Percentiles rank a stretch among this genome's conserved stretches.
Conservation (phyloP, 2,797 vertebrate genomes). For the Enteromius fasciolatus region DNA sequence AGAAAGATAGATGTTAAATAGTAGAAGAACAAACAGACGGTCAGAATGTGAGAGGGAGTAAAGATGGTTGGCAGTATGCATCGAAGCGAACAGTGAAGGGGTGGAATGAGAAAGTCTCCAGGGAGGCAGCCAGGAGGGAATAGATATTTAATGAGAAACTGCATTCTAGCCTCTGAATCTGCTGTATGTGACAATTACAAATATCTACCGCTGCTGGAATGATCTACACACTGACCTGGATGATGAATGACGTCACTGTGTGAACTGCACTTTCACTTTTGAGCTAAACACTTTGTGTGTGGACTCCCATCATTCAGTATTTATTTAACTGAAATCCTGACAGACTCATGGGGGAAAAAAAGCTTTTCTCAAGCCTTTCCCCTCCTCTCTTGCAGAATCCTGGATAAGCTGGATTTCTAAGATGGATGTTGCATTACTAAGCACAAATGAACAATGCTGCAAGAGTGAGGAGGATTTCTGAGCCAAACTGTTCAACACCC, state of each 20-base stretch:
- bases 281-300: background rate
- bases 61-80: slow-evolving; percentile 28
- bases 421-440: background rate
- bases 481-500: background rate
- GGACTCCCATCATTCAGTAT: slow-evolving; percentile 14
- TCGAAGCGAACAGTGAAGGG: background rate
- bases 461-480: background rate
- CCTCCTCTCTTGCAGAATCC: background rate
- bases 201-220: background rate
- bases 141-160: slow-evolving; percentile 24
- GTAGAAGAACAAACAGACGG: background rate
- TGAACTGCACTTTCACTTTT: slow-evolving; percentile 1
- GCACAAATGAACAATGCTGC: background rate
- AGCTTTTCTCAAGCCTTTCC: background rate
- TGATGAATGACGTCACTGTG: slow-evolving; percentile 6
- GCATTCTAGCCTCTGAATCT: slow-evolving; percentile 2
- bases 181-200: background rate
- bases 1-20: background rate
- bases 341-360: background rate
- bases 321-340: slow-evolving; percentile 30
- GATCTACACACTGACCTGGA: background rate
- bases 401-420: slow-evolving; percentile 20
- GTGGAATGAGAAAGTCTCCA: slow-evolving; percentile 36
- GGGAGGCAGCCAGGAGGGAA: slow-evolving; percentile 29
- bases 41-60: background rate